Base-by-base conservation (phyloP, 2,113 vertebrate genomes). In the Tichodroma muraria region DNA sequence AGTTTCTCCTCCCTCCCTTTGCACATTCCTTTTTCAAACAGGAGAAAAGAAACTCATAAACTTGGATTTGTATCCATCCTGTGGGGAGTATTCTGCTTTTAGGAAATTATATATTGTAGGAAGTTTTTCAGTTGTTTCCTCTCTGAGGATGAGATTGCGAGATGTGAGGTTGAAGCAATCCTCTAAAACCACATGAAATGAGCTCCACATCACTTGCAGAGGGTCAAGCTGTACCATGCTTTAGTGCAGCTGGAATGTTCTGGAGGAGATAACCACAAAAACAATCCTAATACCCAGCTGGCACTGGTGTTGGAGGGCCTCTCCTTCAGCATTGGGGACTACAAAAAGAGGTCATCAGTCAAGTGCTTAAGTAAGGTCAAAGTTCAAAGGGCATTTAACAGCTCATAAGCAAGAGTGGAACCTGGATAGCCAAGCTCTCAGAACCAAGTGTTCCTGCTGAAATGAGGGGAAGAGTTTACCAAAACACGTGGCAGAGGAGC, bases 261-360 rank as follows among this genome's bases (percentile, higher is more conserved):
- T 82, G 59, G 47, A 85, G 57, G 61, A 88, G 54, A 2, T 6
- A 45, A 0, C 53, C 53, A 40, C n/a, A 56, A 49, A 65, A 57
- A 13, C 10, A 66, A 12, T 66, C 30, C n/a, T 13, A 16, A 45
- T 63, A 15, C 30, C 45, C 69, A 68, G 37, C 61, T 85, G 45
- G 18, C 54, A 47, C 6, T 45, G 80, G 24, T 75, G 16, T 37
- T 84, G 73, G 9, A 40, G 64, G 11, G 12, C 52, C n/a, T 77
- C 37, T 82, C 16, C 64, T 75, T 57, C 49, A 57, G 45, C 1
- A 0, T 0, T 31, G 31, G 40, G 38, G 23, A 24, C n/a, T 45
- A 37, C 38, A 76, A 15, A 83, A 45, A 77, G 28, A 24, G 4
- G 44, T 56, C 10, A 37, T 50, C 14, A 71, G 8, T 71, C 61